A percentile compares a stretch with the other conserved stretches of the same genome.
Conservation (phyloP, 2,113 vertebrate species). For the Aythya baeri region DNA sequence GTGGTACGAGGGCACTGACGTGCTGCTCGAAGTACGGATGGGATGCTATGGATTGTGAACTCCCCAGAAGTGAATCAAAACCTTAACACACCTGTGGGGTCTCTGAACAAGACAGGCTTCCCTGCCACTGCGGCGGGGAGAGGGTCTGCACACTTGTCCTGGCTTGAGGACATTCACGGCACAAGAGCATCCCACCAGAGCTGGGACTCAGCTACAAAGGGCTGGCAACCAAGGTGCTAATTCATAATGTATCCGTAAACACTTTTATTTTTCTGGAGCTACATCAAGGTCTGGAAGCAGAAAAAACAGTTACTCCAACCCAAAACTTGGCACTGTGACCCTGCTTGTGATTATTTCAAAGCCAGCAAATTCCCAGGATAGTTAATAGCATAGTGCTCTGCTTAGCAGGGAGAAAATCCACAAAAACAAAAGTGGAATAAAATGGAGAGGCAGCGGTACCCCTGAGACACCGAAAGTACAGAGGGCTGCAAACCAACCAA, state of each 20-base stretch:
- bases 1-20: background rate
- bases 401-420: background rate
- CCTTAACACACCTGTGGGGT: background rate
- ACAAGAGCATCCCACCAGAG: background rate
- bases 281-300: constrained; percentile 69
- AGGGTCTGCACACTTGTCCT: background rate
- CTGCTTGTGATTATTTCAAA: background rate
- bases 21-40: background rate
- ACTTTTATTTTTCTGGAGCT: constrained; percentile 46
- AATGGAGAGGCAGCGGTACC: background rate
- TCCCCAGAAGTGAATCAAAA: background rate
- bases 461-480: background rate
- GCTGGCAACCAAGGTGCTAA: constrained; percentile 38
- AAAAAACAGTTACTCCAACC: constrained; percentile 54
- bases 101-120: background rate
- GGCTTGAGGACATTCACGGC: background rate
- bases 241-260: constrained; percentile 44
- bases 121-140: background rate
- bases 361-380: constrained; percentile 34
- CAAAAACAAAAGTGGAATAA: background rate
- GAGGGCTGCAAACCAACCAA: accelerated
- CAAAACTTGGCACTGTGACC: constrained; percentile 30
- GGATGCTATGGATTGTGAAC: background rate
- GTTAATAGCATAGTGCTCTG: background rate
- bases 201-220: background rate